These are phyloP conservation scores for Lithophane semibrunnea DNA, from an alignment of 2,888 invertebrate genomes.

Conservation along the genomic window DNA sequence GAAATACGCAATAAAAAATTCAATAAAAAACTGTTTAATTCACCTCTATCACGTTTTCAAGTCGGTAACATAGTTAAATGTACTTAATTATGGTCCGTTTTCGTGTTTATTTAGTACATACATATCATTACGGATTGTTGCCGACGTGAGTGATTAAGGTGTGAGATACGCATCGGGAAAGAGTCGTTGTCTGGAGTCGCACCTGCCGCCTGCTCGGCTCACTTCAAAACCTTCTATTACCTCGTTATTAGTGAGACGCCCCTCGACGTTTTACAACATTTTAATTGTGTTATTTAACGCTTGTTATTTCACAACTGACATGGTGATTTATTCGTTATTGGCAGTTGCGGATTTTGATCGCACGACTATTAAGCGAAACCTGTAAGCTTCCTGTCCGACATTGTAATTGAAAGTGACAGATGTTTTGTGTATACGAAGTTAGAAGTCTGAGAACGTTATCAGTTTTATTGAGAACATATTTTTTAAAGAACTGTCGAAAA, in stretches of 20 bases:
- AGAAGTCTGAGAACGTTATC: neutral
- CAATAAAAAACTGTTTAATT: constrained; percentile 64
- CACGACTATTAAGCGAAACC: constrained; percentile 36
- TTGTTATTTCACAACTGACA: constrained; percentile 77
- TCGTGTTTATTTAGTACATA: constrained; percentile 83
- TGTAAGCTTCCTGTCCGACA: constrained; percentile 42
- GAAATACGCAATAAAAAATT: constrained; percentile 50
- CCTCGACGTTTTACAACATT: constrained; percentile 82
- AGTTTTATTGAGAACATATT: neutral
- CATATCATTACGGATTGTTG: constrained; percentile 83
- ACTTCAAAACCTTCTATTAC: constrained; percentile 82
- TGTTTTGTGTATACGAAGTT: constrained; percentile 17
- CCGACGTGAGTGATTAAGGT: constrained; percentile 82
- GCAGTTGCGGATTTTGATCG: constrained; percentile 64
- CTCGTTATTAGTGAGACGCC: constrained; percentile 83
- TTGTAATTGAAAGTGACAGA: constrained; percentile 27
- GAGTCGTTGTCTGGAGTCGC: constrained; percentile 72
- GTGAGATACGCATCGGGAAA: constrained; percentile 77
- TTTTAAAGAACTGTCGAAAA: neutral
- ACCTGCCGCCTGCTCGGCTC: constrained; percentile 78
- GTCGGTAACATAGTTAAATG: constrained; percentile 74
- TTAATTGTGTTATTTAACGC: constrained; percentile 86
- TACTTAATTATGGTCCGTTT: constrained; percentile 77
- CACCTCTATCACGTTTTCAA: constrained; percentile 66
- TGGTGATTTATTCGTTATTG: constrained; percentile 73